These are phyloP conservation scores for Drosophila rellima DNA, from an alignment of 2,888 invertebrate genomes.

Conservation along the genomic window DNA sequence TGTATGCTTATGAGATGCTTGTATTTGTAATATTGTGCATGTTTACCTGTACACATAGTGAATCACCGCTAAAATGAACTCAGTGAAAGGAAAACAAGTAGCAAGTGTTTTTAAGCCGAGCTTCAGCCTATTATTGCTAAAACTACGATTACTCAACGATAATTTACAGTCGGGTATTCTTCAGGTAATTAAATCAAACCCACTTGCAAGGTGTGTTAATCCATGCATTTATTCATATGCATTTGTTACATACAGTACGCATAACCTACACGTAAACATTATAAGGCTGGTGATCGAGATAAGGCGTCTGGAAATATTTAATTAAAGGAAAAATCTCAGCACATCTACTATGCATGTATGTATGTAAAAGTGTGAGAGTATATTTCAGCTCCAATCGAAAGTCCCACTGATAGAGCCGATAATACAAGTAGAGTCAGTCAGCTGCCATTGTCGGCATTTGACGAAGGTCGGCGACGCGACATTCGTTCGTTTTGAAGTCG, in stretches of 20 bases:
- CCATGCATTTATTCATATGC: slow-evolving; percentile 1
- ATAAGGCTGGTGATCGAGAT: slow-evolving; percentile 7
- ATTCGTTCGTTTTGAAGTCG: slow-evolving; percentile 11
- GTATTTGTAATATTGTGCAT: background rate
- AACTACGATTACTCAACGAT: background rate
- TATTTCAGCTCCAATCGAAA: slow-evolving; percentile 16
- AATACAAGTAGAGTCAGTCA: slow-evolving; percentile 9
- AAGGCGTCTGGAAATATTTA: slow-evolving; percentile 27
- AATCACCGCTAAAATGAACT: background rate
- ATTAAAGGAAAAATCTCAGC: slow-evolving; percentile 26
- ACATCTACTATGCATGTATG: slow-evolving; percentile 8
- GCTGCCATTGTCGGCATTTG: slow-evolving; percentile 19
- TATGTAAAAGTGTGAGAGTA: background rate
- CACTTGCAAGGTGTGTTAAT: background rate
- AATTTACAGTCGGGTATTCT: background rate
- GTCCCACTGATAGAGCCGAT: slow-evolving; percentile 29
- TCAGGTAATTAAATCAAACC: slow-evolving; percentile 9
- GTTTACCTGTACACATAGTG: background rate
- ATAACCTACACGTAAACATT: background rate
- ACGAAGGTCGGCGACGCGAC: slow-evolving; percentile 23
- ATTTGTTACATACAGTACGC: background rate
- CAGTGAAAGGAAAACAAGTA: background rate
- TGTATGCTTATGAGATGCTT: background rate
- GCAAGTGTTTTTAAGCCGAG: background rate
- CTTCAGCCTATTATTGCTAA: background rate